Conservation (phyloP, 2,113 vertebrate species). For the Tiliqua scincoides region DNA sequence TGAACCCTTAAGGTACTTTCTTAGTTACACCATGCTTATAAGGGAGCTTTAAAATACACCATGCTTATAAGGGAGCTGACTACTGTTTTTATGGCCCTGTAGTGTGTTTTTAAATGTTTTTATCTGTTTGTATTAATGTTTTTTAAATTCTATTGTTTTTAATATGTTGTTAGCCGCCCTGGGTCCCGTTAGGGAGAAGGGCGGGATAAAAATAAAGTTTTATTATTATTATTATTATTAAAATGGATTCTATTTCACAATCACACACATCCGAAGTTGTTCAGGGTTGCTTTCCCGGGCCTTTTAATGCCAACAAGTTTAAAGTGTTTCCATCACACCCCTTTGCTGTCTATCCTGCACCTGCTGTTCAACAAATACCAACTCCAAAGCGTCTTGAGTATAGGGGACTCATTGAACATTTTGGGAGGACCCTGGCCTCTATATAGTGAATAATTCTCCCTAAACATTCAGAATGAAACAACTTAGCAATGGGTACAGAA, state of each 20-base stretch:
- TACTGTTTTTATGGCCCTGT: no score
- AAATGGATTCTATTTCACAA: background rate
- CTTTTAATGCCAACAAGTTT: background rate
- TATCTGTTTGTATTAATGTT: no score
- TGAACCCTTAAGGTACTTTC: background rate
- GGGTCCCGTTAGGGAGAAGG: no score
- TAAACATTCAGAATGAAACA: conserved; percentile 33
- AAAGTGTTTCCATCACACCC: background rate
- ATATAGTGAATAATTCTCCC: background rate
- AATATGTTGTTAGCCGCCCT: no score
- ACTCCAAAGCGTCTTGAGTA: background rate
- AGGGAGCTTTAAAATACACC: no score
- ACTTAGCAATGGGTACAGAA: conserved; percentile 29
- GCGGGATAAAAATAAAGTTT: no score
- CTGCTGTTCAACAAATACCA: background rate
- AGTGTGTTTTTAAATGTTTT: no score
- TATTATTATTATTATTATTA: no score
- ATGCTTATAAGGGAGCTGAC: background rate
- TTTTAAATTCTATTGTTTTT: no score
- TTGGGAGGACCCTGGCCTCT: background rate
- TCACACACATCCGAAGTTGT: background rate
- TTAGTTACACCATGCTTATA: no score
- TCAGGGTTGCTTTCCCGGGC: no score
- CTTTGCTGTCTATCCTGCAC: background rate
- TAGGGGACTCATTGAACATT: background rate